These are phyloP conservation scores for Aurelia sp. DNA, from an alignment of 30 jellyfish, hydroid and myxozoan species.

Conservation along the genomic window DNA sequence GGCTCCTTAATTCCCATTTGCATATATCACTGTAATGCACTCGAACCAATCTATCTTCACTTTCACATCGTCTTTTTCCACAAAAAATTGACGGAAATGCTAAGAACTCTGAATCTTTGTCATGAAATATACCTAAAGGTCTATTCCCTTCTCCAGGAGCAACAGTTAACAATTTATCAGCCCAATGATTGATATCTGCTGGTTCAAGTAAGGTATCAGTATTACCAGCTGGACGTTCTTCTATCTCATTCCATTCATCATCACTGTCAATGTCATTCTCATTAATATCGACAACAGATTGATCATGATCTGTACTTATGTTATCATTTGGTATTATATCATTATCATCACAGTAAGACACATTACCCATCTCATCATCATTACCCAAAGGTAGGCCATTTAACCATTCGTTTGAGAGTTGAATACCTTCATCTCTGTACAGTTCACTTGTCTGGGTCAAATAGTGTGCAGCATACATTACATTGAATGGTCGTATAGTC, in stretches of 20 bases:
- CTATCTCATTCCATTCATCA: slow-evolving; percentile 52
- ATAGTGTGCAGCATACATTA: slow-evolving; percentile 33
- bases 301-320: background rate
- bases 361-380: too few species aligned
- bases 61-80: slow-evolving; percentile 7
- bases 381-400: background rate
- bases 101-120: slow-evolving; percentile 38
- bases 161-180: background rate
- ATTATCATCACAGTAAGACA: background rate
- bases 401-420: background rate
- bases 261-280: background rate
- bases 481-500: slow-evolving; percentile 16
- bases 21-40: slow-evolving; percentile 28
- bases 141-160: slow-evolving; percentile 57
- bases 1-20: slow-evolving; percentile 50
- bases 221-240: slow-evolving; percentile 2
- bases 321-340: background rate
- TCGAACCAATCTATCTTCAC: background rate
- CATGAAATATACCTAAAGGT: slow-evolving; percentile 35
- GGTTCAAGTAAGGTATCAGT: slow-evolving; percentile 34
- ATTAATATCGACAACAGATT: background rate
- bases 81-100: slow-evolving; percentile 41
- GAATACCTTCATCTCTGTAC: slow-evolving; percentile 22
- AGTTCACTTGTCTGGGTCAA: slow-evolving; percentile 16
- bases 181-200: background rate